Percentiles rank a stretch among this genome's conserved stretches.
These are phyloP conservation scores for Paracyclopina nana DNA, from an alignment of 1,140 invertebrate species.

Conservation along the genomic window DNA sequence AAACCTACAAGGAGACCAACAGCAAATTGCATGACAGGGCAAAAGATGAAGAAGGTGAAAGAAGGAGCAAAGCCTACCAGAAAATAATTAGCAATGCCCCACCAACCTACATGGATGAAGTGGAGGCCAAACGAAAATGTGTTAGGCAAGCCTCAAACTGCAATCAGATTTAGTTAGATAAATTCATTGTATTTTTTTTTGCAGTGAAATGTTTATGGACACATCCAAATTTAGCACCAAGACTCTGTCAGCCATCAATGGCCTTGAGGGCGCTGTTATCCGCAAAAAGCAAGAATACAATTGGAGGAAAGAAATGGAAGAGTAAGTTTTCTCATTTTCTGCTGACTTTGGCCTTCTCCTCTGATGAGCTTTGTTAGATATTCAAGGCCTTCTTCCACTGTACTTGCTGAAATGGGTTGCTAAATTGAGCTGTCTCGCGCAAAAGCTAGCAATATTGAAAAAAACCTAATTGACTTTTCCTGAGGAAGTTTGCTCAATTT, in stretches of 20 bases:
- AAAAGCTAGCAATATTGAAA: background rate
- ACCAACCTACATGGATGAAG: too few relatives aligned
- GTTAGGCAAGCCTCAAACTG: too few relatives aligned
- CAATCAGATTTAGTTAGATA: background rate
- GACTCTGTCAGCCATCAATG: background rate
- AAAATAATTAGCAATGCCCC: too few relatives aligned
- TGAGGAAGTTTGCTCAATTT: background rate
- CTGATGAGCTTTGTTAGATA: background rate
- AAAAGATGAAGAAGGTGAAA: too few relatives aligned
- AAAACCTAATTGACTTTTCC: background rate
- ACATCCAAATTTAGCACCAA: background rate
- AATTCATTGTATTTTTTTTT: background rate
- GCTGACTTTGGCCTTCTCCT: background rate
- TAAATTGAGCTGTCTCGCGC: background rate
- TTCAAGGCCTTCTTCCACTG: background rate
- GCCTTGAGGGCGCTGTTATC: background rate
- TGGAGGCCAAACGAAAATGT: too few relatives aligned
- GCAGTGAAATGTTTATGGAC: background rate
- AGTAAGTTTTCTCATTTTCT: background rate
- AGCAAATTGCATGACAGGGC: too few relatives aligned
- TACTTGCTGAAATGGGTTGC: background rate
- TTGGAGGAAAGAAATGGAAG: conserved; percentile 1
- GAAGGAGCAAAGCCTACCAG: too few relatives aligned
- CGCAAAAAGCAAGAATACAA: background rate
- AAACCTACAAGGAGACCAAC: too few relatives aligned